Base-by-base conservation (phyloP, 2,888 invertebrate species). In the Lottia gigantea region DNA sequence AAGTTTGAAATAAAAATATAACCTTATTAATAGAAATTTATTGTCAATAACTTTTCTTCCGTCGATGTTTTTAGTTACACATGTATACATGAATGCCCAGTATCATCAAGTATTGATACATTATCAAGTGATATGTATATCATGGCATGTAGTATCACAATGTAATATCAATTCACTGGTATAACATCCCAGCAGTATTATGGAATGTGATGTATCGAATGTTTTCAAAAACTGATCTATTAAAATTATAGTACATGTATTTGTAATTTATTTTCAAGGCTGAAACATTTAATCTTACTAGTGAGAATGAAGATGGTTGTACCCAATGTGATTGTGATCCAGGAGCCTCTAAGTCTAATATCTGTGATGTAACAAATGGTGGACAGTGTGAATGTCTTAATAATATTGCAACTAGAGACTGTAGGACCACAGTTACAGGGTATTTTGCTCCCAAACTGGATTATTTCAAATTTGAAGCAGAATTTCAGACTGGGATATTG, bases 361-460 rank as follows among this genome's bases (percentile, higher is more conserved):
- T 49, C 8, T 83, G 83, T 62, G 74, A 77, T 26, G 66, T 70
- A 16, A 19, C 46, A 11, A 11, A 2, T 25, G 45, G 19, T 26
- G 81, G 82, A 7, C 66, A 71, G 65, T 83, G 83, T 66, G 31
- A 23, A 6, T 83, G 83, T 70, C 64, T 74, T 14, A n/a, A 25
- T 11, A 55, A 74, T 68, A 74, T 82, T 12, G 64, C 61, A 4
- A 80, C 78, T 25, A 46, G 80, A 12, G 74, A 74, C 49, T 83
- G 83, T 64, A 64, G 71, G 15, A 11, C 45, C 4, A 77, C 82
- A 0, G 16, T 23, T 11, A 3, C 31, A 6, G 78, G 74, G 1
- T 76, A 55, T 66, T 82, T 74, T 71, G 79, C 78, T 0, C 82
- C 83, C 0, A 71, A 70, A 23, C 49, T 82, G 64, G 83, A 84